Conservation (phyloP, 2,888 invertebrate species). For the Nemotelus nigrinus region DNA sequence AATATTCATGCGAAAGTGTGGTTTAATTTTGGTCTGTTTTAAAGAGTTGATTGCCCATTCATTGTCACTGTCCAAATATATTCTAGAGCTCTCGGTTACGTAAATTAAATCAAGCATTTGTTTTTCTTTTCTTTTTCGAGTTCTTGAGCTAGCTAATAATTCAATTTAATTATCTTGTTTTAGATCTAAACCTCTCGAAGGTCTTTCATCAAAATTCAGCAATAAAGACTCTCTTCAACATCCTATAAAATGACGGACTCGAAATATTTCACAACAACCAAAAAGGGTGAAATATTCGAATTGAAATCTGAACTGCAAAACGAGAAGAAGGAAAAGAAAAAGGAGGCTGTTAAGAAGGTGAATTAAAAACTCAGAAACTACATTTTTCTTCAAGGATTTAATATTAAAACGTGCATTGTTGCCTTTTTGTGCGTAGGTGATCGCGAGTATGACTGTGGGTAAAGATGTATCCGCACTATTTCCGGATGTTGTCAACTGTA, state of each 20-base stretch:
- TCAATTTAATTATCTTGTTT: neutral
- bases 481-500: constrained; percentile 99
- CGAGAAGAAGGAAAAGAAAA: constrained; percentile 99
- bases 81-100: neutral
- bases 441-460: constrained; percentile 99
- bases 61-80: too few relatives aligned
- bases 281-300: constrained; percentile 99
- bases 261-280: constrained; percentile 99
- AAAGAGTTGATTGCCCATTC: too few relatives aligned
- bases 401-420: neutral
- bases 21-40: too few relatives aligned
- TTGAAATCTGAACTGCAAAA: constrained; percentile 98
- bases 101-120: neutral
- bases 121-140: neutral
- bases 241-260: constrained; percentile 91
- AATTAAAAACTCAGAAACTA: constrained; percentile 51
- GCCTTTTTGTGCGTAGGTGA: constrained; percentile 74
- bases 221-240: neutral
- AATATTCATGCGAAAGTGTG: too few relatives aligned
- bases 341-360: constrained; percentile 99
- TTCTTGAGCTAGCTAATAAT: neutral
- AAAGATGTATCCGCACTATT: constrained; percentile 99
- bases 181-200: neutral
- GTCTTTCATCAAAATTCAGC: neutral
- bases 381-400: neutral